A percentile compares a stretch with the other conserved stretches of the same genome.
Conservation (phyloP, 1,140 invertebrate genomes). For the Dreissena polymorpha region DNA sequence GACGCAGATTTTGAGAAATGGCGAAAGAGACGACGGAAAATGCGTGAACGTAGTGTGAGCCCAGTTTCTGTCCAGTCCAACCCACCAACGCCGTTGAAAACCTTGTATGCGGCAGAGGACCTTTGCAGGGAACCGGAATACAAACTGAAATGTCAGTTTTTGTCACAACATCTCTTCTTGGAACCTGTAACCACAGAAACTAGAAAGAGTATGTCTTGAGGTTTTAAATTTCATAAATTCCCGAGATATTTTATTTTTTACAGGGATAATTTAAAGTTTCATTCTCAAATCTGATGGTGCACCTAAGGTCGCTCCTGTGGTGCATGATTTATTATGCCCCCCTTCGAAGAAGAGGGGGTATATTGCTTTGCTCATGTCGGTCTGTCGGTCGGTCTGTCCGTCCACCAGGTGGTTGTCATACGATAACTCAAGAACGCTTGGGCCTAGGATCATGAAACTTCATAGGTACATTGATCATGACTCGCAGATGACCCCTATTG, state of each 20-base stretch:
- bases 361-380: too few species aligned
- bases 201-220: conserved; percentile 63
- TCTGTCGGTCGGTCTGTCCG: too few species aligned
- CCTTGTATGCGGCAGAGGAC: conserved; percentile 56
- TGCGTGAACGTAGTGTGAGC: conserved; percentile 70
- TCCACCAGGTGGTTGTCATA: too few species aligned
- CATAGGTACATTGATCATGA: too few species aligned
- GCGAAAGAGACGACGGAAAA: conserved; percentile 64
- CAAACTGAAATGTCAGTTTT: conserved; percentile 68
- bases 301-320: not conserved
- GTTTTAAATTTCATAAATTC: not conserved
- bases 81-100: conserved; percentile 24
- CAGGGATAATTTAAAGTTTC: not conserved
- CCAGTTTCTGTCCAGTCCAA: conserved; percentile 64
- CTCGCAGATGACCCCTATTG: too few species aligned
- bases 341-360: too few species aligned
- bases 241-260: not conserved
- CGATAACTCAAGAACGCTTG: too few species aligned
- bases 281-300: not conserved
- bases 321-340: too few species aligned
- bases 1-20: conserved; percentile 70
- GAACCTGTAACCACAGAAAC: conserved; percentile 58
- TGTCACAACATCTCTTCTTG: conserved; percentile 60
- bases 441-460: too few species aligned
- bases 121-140: conserved; percentile 66